Evolutionary conservation across 2,113 vertebrate species (phyloP).

Genomic region (Psammodynastes pulverulentus): DNA sequence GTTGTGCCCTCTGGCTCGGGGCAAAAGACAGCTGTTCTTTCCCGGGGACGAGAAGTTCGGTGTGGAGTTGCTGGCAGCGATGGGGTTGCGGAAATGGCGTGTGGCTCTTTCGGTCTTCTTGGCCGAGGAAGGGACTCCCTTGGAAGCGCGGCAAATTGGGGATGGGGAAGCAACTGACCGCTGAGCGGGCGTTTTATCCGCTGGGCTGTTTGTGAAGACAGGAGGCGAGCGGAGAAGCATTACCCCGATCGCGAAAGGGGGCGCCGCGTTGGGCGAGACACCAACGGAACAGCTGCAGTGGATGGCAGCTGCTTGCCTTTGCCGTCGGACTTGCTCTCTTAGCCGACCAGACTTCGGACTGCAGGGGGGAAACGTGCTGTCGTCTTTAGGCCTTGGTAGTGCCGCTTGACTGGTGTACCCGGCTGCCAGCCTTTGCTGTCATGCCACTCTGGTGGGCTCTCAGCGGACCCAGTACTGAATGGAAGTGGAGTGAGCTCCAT

Average conservation of each 20-base stretch:
- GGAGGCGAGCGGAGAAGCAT: neutral
- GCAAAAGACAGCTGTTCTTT: neutral
- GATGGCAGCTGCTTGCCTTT: neutral
- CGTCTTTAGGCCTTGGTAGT: too few relatives aligned
- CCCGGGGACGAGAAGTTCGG: neutral
- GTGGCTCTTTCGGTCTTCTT: neutral
- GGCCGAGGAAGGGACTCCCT: neutral
- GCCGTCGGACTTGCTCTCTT: neutral
- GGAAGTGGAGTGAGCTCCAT: neutral
- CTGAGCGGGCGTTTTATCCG: neutral
- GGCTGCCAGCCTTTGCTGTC: neutral
- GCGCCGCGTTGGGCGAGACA: too few relatives aligned
- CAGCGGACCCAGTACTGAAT: neutral
- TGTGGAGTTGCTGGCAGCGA: neutral
- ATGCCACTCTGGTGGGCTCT: neutral
- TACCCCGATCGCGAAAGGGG: neutral
- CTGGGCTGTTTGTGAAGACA: neutral
- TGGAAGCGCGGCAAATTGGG: neutral
- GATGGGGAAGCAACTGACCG: neutral
- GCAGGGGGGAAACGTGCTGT: neutral
- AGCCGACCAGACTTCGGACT: neutral
- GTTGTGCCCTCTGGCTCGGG: neutral
- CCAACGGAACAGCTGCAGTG: neutral
- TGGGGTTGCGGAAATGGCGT: neutral
- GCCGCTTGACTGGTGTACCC: neutral